Evolutionary conservation across 2,797 vertebrate species (phyloP), one percentile per base, ranked within the genome.

Genomic region (Erpetoichthys calabaricus): DNA sequence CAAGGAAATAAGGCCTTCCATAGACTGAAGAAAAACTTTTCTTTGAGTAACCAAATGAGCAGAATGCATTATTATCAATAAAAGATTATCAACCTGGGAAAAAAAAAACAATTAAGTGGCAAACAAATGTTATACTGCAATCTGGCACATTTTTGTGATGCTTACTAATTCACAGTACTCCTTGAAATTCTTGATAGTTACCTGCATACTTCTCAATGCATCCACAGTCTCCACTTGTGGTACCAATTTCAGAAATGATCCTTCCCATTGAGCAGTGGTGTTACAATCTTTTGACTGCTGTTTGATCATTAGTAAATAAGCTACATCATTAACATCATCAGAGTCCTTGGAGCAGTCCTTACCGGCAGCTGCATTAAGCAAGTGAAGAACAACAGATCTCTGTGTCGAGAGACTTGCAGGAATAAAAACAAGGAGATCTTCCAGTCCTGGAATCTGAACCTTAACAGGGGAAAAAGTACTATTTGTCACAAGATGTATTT

Each of bases 271-370:
- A 42, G 78, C 79, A 92, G 93, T 97, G 60, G 75, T 68, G 41
- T 80, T 79, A 7, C 75, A 79, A 51, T 83, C 80, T 42, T 80
- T 81, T 1, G 80, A 81, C 44, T 80, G 66, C 7, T 86, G 86
- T 64, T 98, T 99, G 73, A 89, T 94, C 77, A 99, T 91, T 1
- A 99, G 85, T 56, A 99, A 82, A 60, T 89, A 92, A 45, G 89
- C 82, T 5, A 97, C 93, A 4, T 92, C 83, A 0, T 76, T 64
- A 2, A 89, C 71, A 1, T 98, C 94, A 4, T 98, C 93, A 0
- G 84, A 87, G 62, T 98, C 92, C 71, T 93, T 94, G 2, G 92
- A 95, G 71, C 94, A 98, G 74, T 96, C 94, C 68, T 96, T 95
- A 6, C 95, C 96, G 1, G 91, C 90, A 4, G 94, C 91, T 0